Conservation (phyloP, 2,888 invertebrate species). For the Nysson spinosus region DNA sequence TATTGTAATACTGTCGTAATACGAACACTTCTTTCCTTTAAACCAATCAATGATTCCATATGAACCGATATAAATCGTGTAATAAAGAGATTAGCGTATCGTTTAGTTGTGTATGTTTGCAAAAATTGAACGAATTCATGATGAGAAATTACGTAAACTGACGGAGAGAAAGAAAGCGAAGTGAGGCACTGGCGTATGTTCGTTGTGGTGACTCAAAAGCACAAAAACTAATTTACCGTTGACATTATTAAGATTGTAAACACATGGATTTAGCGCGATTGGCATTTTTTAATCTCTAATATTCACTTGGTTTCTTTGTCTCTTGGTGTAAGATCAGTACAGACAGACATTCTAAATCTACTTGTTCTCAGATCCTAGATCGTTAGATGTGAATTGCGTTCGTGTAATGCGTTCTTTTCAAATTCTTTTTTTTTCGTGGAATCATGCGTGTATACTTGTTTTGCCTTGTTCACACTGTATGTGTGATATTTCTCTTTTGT, state of each 20-base stretch:
- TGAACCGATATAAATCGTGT: too few relatives aligned
- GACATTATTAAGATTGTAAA: too few relatives aligned
- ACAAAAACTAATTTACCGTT: constrained; percentile 21
- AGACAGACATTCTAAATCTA: constrained; percentile 23
- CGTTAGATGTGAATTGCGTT: constrained; percentile 27
- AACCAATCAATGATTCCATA: too few relatives aligned
- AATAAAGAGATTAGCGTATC: too few relatives aligned
- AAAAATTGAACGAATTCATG: too few relatives aligned
- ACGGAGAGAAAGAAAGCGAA: constrained; percentile 61
- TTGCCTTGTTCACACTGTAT: constrained; percentile 15
- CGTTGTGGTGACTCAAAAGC: constrained; percentile 55
- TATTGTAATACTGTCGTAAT: too few relatives aligned
- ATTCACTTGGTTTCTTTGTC: constrained; percentile 2
- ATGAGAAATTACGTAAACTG: constrained; percentile 10
- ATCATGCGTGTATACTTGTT: constrained; percentile 15
- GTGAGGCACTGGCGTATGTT: constrained; percentile 62
- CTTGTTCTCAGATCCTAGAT: constrained; percentile 45
- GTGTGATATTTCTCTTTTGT: constrained; percentile 1
- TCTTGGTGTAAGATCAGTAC: constrained; percentile 8
- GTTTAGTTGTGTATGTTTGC: too few relatives aligned
- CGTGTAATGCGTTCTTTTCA: constrained; percentile 33
- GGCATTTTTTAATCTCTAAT: constrained; percentile 10
- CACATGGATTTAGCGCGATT: too few relatives aligned
- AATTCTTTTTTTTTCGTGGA: constrained; percentile 1
- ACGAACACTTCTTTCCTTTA: too few relatives aligned